Conservation (phyloP, 2,797 vertebrate species). For the Epinephelus malabaricus region DNA sequence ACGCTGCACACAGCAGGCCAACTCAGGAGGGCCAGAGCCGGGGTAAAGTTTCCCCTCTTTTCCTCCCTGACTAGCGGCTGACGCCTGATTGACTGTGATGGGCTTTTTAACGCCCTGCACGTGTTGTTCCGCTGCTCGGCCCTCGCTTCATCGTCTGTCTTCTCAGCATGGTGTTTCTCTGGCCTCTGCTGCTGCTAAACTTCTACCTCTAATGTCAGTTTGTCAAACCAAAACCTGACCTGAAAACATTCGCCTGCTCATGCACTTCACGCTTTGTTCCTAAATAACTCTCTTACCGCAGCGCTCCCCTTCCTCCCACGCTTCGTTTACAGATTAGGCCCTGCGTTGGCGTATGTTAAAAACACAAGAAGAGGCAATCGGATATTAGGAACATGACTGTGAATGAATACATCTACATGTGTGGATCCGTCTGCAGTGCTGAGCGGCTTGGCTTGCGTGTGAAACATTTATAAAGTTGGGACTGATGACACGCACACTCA, state of each 20-base stretch:
- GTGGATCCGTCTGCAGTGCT: conserved; percentile 41
- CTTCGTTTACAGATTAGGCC: conserved; percentile 66
- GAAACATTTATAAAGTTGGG: conserved; percentile 67
- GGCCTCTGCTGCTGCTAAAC: conserved; percentile 53
- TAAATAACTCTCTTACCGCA: conserved; percentile 66
- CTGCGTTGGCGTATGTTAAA: conserved; percentile 48
- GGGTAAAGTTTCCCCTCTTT: conserved; percentile 82
- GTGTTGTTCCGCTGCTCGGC: conserved; percentile 79
- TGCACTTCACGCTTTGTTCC: conserved; percentile 49
- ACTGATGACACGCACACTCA: conserved; percentile 71
- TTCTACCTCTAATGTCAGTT: conserved; percentile 59
- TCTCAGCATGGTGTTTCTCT: conserved; percentile 74
- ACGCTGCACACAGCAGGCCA: conserved; percentile 75
- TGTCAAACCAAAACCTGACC: conserved; percentile 63
- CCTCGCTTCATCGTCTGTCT: conserved; percentile 70
- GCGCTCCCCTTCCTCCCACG: conserved; percentile 47
- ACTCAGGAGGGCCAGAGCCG: conserved; percentile 73
- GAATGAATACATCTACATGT: conserved; percentile 72
- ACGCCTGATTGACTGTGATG: conserved; percentile 86
- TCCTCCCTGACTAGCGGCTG: conserved; percentile 78
- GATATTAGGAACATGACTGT: conserved; percentile 68
- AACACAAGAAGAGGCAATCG: conserved; percentile 55
- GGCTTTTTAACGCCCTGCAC: conserved; percentile 81
- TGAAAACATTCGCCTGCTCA: conserved; percentile 60
- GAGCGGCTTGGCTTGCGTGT: conserved; percentile 61